Evolutionary conservation across 1,140 invertebrate genomes (phyloP).

Genomic region (Meloidogyne chitwoodi): DNA sequence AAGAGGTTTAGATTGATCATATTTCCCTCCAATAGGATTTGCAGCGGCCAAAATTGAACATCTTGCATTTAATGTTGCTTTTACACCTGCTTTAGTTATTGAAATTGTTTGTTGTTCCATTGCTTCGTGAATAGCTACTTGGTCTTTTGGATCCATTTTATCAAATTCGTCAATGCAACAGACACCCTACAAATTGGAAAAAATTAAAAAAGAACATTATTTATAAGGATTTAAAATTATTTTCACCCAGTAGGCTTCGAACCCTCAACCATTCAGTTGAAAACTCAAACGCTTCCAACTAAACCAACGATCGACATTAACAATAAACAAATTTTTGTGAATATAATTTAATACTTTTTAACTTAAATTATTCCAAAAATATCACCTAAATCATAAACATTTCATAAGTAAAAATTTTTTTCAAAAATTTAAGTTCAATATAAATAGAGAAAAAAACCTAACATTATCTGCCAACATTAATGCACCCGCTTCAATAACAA

Average conservation of each 20-base stretch:
- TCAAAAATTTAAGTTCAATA: no score
- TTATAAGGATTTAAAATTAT: not conserved
- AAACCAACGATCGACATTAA: not conserved
- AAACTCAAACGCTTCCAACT: not conserved
- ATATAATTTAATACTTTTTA: no score
- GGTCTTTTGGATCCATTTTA: constrained; percentile 95
- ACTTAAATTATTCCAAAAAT: no score
- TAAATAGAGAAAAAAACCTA: constrained; percentile 23
- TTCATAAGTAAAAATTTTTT: no score
- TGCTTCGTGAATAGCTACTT: constrained; percentile 98
- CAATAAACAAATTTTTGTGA: no score
- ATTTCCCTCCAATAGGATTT: constrained; percentile 90
- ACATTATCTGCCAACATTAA: constrained; percentile 95
- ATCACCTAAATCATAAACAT: no score
- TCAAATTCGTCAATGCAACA: constrained; percentile 99
- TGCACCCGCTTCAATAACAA: constrained; percentile 98
- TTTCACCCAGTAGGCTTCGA: not conserved
- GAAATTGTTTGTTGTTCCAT: constrained; percentile 99
- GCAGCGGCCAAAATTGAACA: constrained; percentile 97
- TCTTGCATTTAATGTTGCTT: constrained; percentile 89
- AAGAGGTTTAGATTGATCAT: constrained; percentile 86
- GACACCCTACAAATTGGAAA: constrained; percentile 69
- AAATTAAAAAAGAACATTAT: not conserved
- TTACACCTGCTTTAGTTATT: constrained; percentile 93
- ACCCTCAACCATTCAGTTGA: not conserved